Percentiles rank a stretch among this genome's conserved stretches.
Evolutionary conservation across 2,888 invertebrate species (phyloP).

Genomic region (Leptinotarsa rubiginosa): DNA sequence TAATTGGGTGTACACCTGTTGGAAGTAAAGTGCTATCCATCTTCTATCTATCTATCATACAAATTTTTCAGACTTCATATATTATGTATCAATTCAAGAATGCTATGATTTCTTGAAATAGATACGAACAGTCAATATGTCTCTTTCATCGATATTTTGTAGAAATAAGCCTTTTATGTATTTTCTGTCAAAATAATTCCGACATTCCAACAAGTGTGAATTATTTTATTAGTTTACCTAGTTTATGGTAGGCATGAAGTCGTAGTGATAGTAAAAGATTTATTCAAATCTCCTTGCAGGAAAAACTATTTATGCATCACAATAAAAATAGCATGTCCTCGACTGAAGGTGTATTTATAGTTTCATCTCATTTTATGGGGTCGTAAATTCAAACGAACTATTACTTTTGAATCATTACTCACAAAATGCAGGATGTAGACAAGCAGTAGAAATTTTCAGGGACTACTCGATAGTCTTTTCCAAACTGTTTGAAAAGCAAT

Average conservation of each 20-base stretch:
- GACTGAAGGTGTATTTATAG: constrained; percentile 19
- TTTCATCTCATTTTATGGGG: constrained; percentile 24
- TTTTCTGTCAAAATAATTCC: neutral
- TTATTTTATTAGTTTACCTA: constrained; percentile 7
- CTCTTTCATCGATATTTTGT: neutral
- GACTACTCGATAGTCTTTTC: neutral
- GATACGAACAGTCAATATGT: neutral
- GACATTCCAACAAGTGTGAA: neutral
- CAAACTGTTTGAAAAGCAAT: neutral
- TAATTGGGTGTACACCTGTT: too few species aligned
- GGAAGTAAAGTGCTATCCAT: too few species aligned
- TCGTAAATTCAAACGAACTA: constrained; percentile 21
- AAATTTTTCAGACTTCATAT: neutral
- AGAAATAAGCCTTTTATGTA: neutral
- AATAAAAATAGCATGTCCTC: constrained; percentile 31
- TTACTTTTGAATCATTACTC: constrained; percentile 11
- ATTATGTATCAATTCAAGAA: neutral
- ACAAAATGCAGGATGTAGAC: constrained; percentile 11
- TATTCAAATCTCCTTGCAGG: constrained; percentile 32
- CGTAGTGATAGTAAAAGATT: constrained; percentile 29
- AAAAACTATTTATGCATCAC: constrained; percentile 25
- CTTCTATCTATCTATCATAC: too few species aligned
- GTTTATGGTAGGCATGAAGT: constrained; percentile 13
- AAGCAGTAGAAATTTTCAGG: neutral
- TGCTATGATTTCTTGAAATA: neutral